Evolutionary conservation across 2,888 invertebrate genomes (phyloP).

Genomic region (Sialis fuliginosa): DNA sequence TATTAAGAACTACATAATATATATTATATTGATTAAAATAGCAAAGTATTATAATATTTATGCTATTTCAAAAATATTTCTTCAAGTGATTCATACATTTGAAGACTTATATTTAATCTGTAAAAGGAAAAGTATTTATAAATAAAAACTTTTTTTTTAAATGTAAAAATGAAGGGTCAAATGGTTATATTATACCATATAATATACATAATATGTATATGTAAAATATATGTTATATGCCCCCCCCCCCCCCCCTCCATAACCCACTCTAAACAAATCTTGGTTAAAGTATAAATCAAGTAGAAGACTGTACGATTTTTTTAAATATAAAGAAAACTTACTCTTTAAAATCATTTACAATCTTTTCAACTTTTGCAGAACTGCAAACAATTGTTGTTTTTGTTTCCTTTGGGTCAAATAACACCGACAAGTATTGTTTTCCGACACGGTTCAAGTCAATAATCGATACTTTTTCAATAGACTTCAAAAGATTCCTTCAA

Average conservation of each 20-base stretch:
- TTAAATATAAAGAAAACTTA: conserved; percentile 27
- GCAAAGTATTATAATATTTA: too few relatives aligned
- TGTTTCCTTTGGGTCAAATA: conserved; percentile 41
- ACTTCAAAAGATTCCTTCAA: conserved; percentile 41
- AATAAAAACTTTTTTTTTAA: too few relatives aligned
- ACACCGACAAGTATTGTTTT: conserved; percentile 44
- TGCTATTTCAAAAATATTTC: conserved; percentile 36
- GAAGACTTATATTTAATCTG: conserved; percentile 38
- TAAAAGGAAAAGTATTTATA: conserved; percentile 16
- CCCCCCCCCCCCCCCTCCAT: neutral
- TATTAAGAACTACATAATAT: too few relatives aligned
- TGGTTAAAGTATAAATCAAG: too few relatives aligned
- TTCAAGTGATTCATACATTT: conserved; percentile 41
- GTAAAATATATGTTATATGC: too few relatives aligned
- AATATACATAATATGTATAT: too few relatives aligned
- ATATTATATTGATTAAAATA: too few relatives aligned
- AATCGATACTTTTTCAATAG: conserved; percentile 43
- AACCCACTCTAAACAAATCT: too few relatives aligned
- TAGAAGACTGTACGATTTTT: too few relatives aligned
- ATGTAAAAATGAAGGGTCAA: too few relatives aligned
- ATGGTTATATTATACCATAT: too few relatives aligned
- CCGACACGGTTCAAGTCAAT: conserved; percentile 48
- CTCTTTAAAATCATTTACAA: conserved; percentile 47
- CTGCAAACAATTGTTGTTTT: conserved; percentile 62
- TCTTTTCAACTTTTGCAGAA: conserved; percentile 51